Evolutionary conservation across 2,797 vertebrate species (phyloP), one percentile per base, ranked within the genome.

Genomic region (Hypotaenidia philippensis): DNA sequence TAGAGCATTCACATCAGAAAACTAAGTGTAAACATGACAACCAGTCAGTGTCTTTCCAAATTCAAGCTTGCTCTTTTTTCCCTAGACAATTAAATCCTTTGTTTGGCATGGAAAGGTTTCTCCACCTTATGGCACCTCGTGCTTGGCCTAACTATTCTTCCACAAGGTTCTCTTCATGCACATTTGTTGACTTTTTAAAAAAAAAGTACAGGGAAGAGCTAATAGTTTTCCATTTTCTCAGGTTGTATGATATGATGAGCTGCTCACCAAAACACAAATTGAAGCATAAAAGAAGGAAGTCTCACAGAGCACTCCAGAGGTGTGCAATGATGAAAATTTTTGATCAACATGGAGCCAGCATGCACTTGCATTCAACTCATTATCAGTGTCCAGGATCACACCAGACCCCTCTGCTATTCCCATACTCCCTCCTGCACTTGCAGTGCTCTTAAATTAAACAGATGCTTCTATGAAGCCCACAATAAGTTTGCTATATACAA

Each of bases 321-420:
- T 41, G 31, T 0, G 0, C 1, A 7, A 2, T 8, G 19, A 72
- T 5, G 31, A 12, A 83, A 31, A 19, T 3, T 83, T 81, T 57
- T 78, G 47, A 65, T 38, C 47, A 84, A 21, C 0, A 0, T 32
- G 4, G 31, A 85, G 34, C 2, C 65, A 84, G 19, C 1, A 1
- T 76, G 41, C 68, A 31, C 29, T 44, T 77, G 82, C 3, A 0
- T 47, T 75, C 1, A 1, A 64, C 32, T 77, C 32, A 56, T 31
- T 18, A 69, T 40, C 59, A 53, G 50, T 38, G 69, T 32, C 61
- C 66, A 32, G 45, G 47, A 44, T 66, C 18, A 25, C 1, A 0
- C 20, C 10, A 3, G 32, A 22, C 76, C 17, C 18, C 50, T 55
- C 50, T 65, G 50, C 25, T n/a, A 21, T n/a, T 74, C 50, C 38